These are phyloP conservation scores for Aphodius sticticus DNA, from an alignment of 2,888 invertebrate species.

Conservation along the genomic window DNA sequence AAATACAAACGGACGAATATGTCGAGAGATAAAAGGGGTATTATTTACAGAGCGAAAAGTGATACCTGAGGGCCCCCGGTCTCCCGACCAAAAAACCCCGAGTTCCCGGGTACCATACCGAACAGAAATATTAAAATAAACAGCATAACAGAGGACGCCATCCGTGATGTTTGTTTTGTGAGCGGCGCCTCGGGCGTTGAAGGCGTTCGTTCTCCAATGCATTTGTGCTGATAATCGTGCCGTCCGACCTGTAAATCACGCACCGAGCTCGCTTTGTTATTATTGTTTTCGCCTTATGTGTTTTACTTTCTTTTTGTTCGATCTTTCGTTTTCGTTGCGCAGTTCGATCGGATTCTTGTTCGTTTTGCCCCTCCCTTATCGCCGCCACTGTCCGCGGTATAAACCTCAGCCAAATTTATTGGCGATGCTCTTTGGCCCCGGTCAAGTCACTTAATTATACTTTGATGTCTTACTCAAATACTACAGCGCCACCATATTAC, in stretches of 20 bases:
- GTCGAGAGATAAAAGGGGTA: conserved; percentile 56
- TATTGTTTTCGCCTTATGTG: conserved; percentile 13
- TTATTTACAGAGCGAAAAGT: conserved; percentile 53
- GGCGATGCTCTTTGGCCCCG: conserved; percentile 23
- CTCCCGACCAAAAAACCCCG: too few species aligned
- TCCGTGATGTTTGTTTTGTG: conserved; percentile 58
- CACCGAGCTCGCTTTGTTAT: conserved; percentile 10
- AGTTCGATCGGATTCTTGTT: neutral
- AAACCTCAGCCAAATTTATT: conserved; percentile 21
- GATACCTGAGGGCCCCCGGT: conserved; percentile 51
- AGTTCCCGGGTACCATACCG: neutral
- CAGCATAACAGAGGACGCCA: conserved; percentile 11
- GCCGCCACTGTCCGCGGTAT: conserved; percentile 23
- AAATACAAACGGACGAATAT: conserved; percentile 54
- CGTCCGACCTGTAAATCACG: conserved; percentile 22
- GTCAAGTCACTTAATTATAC: conserved; percentile 27
- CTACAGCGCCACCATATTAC: neutral
- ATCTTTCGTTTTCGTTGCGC: conserved; percentile 15
- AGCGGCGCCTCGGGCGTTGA: conserved; percentile 59
- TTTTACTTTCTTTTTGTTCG: neutral
- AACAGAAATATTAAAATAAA: conserved; percentile 7
- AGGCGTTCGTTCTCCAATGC: conserved; percentile 50
- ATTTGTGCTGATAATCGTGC: neutral
- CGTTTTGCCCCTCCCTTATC: conserved; percentile 10
- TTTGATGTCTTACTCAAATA: conserved; percentile 32